phyloP scores from a whole-genome alignment of 2,888 invertebrate genomes.

The Oithona nana region DNA sequence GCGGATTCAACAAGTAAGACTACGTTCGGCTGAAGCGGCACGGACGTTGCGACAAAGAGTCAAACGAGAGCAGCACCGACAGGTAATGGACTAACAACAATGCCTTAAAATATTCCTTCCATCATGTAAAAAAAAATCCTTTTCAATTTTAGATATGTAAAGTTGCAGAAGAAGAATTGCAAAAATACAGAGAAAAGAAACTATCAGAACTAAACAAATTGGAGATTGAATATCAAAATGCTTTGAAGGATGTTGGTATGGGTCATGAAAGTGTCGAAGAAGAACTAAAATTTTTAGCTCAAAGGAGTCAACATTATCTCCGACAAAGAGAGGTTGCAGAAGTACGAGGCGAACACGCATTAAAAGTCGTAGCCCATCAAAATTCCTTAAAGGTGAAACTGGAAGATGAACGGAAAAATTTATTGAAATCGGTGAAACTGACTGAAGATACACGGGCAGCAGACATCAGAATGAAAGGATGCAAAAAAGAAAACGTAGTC shows the following conservation, averaged over 20 bases:
- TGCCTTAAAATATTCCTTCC: not conserved
- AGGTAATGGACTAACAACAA: not conserved
- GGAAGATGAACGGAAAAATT: not conserved
- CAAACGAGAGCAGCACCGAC: not conserved
- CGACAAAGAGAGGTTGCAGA: not conserved
- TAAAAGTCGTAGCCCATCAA: not conserved
- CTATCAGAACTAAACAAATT: not conserved
- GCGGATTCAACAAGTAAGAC: not conserved
- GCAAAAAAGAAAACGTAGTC: not conserved
- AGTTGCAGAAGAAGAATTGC: not conserved
- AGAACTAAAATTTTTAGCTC: not conserved
- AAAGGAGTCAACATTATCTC: too few species aligned
- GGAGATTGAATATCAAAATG: not conserved
- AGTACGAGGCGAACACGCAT: not conserved
- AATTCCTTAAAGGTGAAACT: not conserved
- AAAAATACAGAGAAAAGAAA: not conserved
- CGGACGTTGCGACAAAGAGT: not conserved
- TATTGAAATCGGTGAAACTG: not conserved
- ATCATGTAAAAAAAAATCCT: not conserved
- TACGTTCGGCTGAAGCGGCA: not conserved
- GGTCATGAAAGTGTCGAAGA: not conserved
- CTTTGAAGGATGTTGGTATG: not conserved
- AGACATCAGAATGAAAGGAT: not conserved
- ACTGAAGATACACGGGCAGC: not conserved
- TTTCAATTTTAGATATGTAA: not conserved